phyloP scores from a whole-genome alignment of 1,140 invertebrate species.

The honey bee (Apis mellifera) region Amel_HAv3.1 CM009933.2:12289501-12290000 shows the following conservation, averaged over 20 bases:
- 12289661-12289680: not conserved
- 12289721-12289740: not conserved
- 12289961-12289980: slow-evolving; percentile 42
- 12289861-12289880: slow-evolving; percentile 27
- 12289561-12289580: not conserved
- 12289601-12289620: not conserved
- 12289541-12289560: slow-evolving; percentile 14
- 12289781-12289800: slow-evolving; percentile 15
- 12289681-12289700: not conserved
- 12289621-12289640: not conserved
- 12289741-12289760: not conserved
- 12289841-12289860: slow-evolving; percentile 1
- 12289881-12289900: slow-evolving; percentile 53
- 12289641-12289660: not conserved
- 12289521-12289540: not conserved
- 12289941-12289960: slow-evolving; percentile 55
- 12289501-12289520: not conserved
- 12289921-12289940: slow-evolving; percentile 61
- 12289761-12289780: slow-evolving; percentile 37
- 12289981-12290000: not conserved
- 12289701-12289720: not conserved
- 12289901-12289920: slow-evolving; percentile 55
- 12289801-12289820: slow-evolving; percentile 3
- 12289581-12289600: not conserved
- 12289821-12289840: slow-evolving; percentile 20